Base-by-base conservation (phyloP, 2,797 vertebrate species). In the Hephaestus fuliginosus region DNA sequence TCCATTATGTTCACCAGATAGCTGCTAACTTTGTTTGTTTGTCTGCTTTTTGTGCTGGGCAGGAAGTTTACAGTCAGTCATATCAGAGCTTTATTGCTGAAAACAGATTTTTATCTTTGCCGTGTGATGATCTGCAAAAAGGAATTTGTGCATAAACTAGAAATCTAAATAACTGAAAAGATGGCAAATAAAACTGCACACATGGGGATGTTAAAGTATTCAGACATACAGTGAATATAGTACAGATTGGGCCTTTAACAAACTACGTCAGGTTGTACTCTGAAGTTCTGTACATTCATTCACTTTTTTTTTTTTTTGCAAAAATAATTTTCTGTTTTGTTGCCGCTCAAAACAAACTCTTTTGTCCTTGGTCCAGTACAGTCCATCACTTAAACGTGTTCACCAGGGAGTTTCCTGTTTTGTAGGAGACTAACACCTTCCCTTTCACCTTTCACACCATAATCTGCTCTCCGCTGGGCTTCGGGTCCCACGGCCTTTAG, bases 391-490 rank as follows among this genome's bases (percentile, higher is more conserved):
- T 25, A 5, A 12, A 53, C 13, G 0, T 3, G 1, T 43, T 57
- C 61, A 60, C 56, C 18, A 0, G 36, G 13, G 36, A 36, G 74
- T 70, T 81, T 88, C 80, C 78, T 90, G 78, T 88, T 81, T 63
- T 72, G 60, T 33, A 25, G 70, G 63, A 33, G 61, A 74, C 72
- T n/a, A 30, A 10, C 30, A 44, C 22, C 46, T 70, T 81, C 82
- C 43, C 70, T 63, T 20, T 77, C 36, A 73, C 66, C 61, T 46
- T 36, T 74, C 63, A 52, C 83, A 66, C 49, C n/a, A 2, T 66
- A 28, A 80, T n/a, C 70, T 39, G 20, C 22, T 70, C 17, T 22
- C 61, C 0, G 43, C 49, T 44, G 43, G 64, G 60, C 81, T 33
- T 70, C 43, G 18, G 36, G 7, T 68, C 51, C 48, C 44, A 13